phyloP scores from a whole-genome alignment of 2,113 vertebrate species.

The Spheniscus mendiculus region DNA sequence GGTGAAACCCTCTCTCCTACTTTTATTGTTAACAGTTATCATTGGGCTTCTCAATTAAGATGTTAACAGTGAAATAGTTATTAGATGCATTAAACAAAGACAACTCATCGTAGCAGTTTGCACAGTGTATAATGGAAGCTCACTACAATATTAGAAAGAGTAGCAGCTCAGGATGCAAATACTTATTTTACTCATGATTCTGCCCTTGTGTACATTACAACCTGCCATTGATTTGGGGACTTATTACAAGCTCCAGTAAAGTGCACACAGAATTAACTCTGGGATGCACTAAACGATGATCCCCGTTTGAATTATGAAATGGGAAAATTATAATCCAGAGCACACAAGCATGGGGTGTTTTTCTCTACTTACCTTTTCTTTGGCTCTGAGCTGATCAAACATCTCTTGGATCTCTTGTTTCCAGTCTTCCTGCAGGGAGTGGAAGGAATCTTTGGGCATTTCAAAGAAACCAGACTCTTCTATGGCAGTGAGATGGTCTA shows the following conservation, averaged over 20 bases:
- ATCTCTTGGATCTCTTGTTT: constrained; percentile 98
- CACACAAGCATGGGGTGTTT: neutral
- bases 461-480: constrained; percentile 98
- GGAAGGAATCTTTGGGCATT: constrained; percentile 96
- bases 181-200: neutral
- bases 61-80: neutral
- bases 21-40: neutral
- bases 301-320: neutral
- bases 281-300: neutral
- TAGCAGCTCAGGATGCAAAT: neutral
- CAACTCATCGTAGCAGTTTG: neutral
- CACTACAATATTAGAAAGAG: neutral
- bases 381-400: constrained; percentile 96
- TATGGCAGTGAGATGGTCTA: constrained; percentile 92
- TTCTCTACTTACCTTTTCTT: constrained; percentile 87
- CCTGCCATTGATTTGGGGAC: accelerated
- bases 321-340: neutral
- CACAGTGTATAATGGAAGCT: neutral
- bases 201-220: neutral
- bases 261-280: neutral
- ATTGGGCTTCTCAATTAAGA: neutral
- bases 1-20: neutral
- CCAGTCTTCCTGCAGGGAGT: constrained; percentile 97
- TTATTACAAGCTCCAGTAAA: neutral
- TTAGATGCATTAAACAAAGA: neutral